phyloP scores from a whole-genome alignment of 2,113 vertebrate species.

The Hemichromis elongatus region DNA sequence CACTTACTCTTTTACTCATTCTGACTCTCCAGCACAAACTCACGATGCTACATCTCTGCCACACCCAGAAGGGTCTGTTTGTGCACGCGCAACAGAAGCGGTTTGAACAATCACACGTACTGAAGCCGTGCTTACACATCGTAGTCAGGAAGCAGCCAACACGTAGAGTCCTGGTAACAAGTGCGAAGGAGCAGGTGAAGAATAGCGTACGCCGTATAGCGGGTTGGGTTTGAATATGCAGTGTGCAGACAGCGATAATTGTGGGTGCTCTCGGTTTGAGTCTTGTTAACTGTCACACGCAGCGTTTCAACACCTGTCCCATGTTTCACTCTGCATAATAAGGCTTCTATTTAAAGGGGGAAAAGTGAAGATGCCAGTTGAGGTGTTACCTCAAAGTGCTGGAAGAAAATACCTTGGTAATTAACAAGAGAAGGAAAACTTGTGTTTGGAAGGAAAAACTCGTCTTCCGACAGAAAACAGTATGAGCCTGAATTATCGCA shows the following conservation, averaged over 20 bases:
- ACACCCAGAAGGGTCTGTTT: background rate
- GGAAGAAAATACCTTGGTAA: constrained; percentile 55
- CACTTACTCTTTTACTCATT: background rate
- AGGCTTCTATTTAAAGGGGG: constrained; percentile 70
- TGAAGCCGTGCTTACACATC: background rate
- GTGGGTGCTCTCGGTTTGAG: constrained; percentile 55
- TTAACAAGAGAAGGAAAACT: constrained; percentile 18
- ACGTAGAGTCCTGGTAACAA: background rate
- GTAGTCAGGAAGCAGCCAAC: background rate
- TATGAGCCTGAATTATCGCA: background rate
- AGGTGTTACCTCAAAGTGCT: constrained; percentile 60
- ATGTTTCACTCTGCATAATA: constrained; percentile 69
- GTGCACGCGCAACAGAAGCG: background rate
- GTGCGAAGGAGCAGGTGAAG: constrained; percentile 16
- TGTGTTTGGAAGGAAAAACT: constrained; percentile 4
- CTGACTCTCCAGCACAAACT: background rate
- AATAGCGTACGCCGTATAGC: background rate
- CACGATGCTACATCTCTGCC: background rate
- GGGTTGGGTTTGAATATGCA: constrained; percentile 58
- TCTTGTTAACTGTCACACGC: constrained; percentile 60
- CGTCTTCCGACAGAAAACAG: background rate
- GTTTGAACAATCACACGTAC: background rate
- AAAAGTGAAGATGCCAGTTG: constrained; percentile 53
- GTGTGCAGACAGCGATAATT: constrained; percentile 68
- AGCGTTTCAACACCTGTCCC: constrained; percentile 65